phyloP scores from a whole-genome alignment of 2,888 invertebrate species.

The Polyploca ridens region DNA sequence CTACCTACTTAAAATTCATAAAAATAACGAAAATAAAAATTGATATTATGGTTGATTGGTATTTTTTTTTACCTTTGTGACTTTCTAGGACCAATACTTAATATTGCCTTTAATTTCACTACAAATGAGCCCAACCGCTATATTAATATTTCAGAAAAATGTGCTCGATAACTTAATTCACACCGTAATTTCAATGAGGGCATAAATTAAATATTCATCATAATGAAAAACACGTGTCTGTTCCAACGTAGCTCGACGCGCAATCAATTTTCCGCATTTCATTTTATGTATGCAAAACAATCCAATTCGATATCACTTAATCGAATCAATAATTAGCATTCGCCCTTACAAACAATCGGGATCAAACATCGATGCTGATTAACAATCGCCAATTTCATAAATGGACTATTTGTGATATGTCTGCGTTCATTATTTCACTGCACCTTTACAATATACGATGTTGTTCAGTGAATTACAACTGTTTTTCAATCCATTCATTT shows the following conservation, averaged over 20 bases:
- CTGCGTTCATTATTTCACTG: slow-evolving; percentile 37
- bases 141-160: neutral
- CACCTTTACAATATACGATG: slow-evolving; percentile 1
- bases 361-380: slow-evolving; percentile 46
- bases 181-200: neutral
- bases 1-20: no score
- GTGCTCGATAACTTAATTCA: neutral
- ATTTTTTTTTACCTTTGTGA: no score
- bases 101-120: no score
- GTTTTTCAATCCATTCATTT: no score
- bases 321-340: slow-evolving; percentile 57
- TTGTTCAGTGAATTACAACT: neutral
- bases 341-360: slow-evolving; percentile 42
- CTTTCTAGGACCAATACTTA: no score
- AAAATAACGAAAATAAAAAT: no score
- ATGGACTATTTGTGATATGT: slow-evolving; percentile 46
- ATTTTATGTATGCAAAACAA: slow-evolving; percentile 21
- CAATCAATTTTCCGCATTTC: slow-evolving; percentile 12
- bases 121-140: no score
- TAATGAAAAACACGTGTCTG: neutral
- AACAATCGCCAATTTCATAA: slow-evolving; percentile 49
- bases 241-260: neutral
- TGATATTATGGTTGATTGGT: no score
- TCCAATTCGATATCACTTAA: slow-evolving; percentile 50
- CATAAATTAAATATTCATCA: neutral